Base-by-base conservation (phyloP, 2,888 invertebrate genomes). In the Nesidiocoris tenuis region DNA sequence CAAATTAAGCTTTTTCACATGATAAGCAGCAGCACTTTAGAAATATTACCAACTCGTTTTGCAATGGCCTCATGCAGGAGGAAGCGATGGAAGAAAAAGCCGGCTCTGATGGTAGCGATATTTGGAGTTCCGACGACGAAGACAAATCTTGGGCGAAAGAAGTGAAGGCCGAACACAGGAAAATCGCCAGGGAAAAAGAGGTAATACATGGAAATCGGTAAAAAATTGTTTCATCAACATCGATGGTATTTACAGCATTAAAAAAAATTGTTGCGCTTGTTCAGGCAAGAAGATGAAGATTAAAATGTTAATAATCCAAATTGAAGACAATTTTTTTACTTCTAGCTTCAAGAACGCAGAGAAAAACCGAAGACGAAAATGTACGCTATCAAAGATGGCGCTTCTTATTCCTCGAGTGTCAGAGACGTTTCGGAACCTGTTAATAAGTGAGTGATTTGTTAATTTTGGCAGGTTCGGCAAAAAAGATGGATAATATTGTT, bases 41-140 rank as follows among this genome's bases (percentile, higher is more conserved):
- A n/a, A n/a, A n/a, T n/a, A n/a, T n/a, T n/a, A n/a, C n/a, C n/a
- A n/a, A n/a, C n/a, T n/a, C n/a, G n/a, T n/a, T n/a, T n/a, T n/a
- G n/a, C n/a, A n/a, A n/a, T n/a, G n/a, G n/a, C n/a, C 39, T 80
- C 71, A 81, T 83, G 68, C 80, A 85, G 74, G 80, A 85, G 77
- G 80, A 80, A 22, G 75, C 66, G 7, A 24, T 78, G 21, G 78
- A 79, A 76, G 84, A 84, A 65, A 84, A 84, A 65, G 82, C 78
- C 57, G 82, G 82, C 72, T 84, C 83, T 9, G 83, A 83, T 39
- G 81, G 81, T 54, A 80, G 80, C 72, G 81, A 82, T 2, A 82
- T 82, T 56, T 83, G 83, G 56, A 87, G 92, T 82, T 93, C 94
- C 0, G 95, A 94, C 80, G 94, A 95, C 82, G 88, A 89, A 77